Conservation (phyloP, 2,888 invertebrate genomes). For the Cantharis nigra region DNA sequence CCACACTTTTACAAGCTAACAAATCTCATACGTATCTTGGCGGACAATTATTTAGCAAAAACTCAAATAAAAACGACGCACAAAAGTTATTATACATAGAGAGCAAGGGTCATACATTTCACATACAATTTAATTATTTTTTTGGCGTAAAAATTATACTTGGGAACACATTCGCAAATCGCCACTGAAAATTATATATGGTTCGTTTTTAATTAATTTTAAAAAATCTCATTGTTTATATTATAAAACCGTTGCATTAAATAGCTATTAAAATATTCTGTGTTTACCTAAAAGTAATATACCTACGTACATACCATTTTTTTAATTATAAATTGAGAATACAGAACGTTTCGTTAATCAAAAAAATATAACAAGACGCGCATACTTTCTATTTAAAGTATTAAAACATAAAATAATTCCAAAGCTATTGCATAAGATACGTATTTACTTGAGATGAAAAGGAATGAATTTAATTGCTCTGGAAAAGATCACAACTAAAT, state of each 20-base stretch:
- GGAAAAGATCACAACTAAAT: neutral
- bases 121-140: slow-evolving; percentile 2
- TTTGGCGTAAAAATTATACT: neutral
- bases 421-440: neutral
- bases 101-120: neutral
- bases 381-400: neutral
- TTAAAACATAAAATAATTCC: neutral
- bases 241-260: neutral
- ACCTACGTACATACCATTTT: neutral
- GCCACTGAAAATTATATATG: neutral
- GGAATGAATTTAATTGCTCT: neutral
- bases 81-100: slow-evolving; percentile 1
- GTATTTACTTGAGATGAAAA: neutral
- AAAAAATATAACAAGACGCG: neutral
- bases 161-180: neutral
- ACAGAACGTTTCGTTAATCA: neutral
- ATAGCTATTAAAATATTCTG: neutral
- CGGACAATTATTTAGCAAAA: slow-evolving; percentile 3
- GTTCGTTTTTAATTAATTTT: neutral
- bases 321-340: neutral
- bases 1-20: slow-evolving; percentile 1
- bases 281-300: neutral
- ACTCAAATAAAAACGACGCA: slow-evolving; percentile 2
- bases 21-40: slow-evolving; percentile 3
- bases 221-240: neutral